Conservation (phyloP, 2,113 vertebrate species). For the Cyprinodon variegatus region DNA sequence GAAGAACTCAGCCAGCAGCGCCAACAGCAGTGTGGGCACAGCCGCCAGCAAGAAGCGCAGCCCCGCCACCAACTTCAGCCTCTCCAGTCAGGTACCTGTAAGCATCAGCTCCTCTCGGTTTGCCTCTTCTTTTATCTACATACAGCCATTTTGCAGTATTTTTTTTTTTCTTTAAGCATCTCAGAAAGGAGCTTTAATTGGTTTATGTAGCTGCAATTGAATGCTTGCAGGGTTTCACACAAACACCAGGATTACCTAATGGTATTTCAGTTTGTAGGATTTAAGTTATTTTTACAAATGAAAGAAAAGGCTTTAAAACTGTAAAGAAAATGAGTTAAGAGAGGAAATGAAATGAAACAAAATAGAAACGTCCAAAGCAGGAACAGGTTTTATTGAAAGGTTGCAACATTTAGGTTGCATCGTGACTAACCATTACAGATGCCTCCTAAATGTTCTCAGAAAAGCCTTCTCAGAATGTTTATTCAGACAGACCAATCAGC, state of each 20-base stretch:
- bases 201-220: slow-evolving; percentile 20
- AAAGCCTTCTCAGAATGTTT: slow-evolving; percentile 13
- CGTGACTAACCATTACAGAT: slow-evolving; percentile 1
- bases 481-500: slow-evolving; percentile 19
- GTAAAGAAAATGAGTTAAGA: slow-evolving; percentile 30
- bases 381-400: slow-evolving; percentile 11
- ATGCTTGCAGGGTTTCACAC: slow-evolving; percentile 28
- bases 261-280: slow-evolving; percentile 52
- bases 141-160: background rate
- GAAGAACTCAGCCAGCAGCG: slow-evolving; percentile 98
- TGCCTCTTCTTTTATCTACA: slow-evolving; percentile 37
- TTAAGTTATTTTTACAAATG: slow-evolving; percentile 58
- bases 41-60: slow-evolving; percentile 94
- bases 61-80: slow-evolving; percentile 91
- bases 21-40: slow-evolving; percentile 92
- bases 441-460: background rate
- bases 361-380: slow-evolving; percentile 48
- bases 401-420: slow-evolving; percentile 19
- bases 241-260: slow-evolving; percentile 25
- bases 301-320: slow-evolving; percentile 20
- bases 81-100: slow-evolving; percentile 99
- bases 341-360: slow-evolving; percentile 39
- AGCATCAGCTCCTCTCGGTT: slow-evolving; percentile 89
- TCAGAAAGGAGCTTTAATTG: slow-evolving; percentile 7
- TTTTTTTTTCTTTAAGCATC: background rate